phyloP scores from a whole-genome alignment of 2,888 invertebrate genomes.

The Bugulina stolonifera region DNA sequence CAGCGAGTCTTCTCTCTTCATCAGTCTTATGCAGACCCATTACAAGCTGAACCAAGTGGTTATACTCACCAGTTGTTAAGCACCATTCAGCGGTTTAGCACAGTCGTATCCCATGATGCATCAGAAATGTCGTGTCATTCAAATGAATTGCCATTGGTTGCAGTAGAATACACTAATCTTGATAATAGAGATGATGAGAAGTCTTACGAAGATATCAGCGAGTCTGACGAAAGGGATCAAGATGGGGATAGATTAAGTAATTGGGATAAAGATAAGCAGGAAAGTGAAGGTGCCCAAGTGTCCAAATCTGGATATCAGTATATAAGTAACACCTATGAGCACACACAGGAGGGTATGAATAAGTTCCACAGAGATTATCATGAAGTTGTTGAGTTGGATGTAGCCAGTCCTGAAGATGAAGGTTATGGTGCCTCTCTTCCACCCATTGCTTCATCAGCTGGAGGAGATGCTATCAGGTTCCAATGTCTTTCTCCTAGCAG shows the following conservation, averaged over 20 bases:
- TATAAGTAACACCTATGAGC: background rate
- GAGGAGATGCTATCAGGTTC: background rate
- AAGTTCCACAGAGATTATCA: too few species aligned
- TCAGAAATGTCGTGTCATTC: background rate
- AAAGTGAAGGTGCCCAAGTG: too few species aligned
- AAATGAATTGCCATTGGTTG: background rate
- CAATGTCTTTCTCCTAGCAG: background rate
- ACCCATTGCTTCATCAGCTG: conserved; percentile 1
- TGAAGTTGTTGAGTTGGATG: background rate
- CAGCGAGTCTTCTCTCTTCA: too few species aligned
- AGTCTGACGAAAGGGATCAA: background rate
- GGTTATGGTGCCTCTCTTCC: background rate
- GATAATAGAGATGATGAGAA: background rate
- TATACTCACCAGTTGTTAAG: background rate
- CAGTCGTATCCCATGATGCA: background rate
- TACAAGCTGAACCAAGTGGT: background rate
- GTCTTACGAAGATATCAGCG: conserved; percentile 16
- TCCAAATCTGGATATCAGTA: background rate
- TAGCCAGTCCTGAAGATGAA: background rate
- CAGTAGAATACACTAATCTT: conserved; percentile 8
- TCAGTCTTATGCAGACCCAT: too few species aligned
- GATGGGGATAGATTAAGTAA: too few species aligned
- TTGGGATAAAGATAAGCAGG: too few species aligned
- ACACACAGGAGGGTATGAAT: background rate
- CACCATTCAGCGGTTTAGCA: conserved; percentile 5